A percentile compares a stretch with the other conserved stretches of the same genome.
Conservation (phyloP, 2,797 vertebrate genomes). For the Poecile montanus region DNA sequence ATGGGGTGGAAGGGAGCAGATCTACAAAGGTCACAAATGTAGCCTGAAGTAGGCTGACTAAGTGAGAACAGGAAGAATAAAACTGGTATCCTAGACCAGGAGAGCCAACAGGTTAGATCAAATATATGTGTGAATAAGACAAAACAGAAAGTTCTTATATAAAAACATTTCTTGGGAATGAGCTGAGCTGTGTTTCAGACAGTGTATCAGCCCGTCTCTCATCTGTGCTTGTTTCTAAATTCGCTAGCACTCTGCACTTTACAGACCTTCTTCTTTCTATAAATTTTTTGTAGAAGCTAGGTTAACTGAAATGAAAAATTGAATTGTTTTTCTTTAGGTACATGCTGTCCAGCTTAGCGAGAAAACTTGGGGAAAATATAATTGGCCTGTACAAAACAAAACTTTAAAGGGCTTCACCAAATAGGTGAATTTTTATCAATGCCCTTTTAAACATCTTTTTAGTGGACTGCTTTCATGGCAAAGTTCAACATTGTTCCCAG, state of each 20-base stretch:
- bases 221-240: neutral
- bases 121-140: slow-evolving; percentile 44
- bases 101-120: slow-evolving; percentile 35
- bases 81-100: neutral
- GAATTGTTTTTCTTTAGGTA: slow-evolving; percentile 8
- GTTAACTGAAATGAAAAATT: slow-evolving; percentile 34
- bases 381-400: slow-evolving; percentile 5
- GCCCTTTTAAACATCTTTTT: neutral
- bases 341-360: neutral
- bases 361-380: neutral
- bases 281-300: slow-evolving; percentile 31
- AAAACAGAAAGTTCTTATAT: slow-evolving; percentile 39
- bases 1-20: neutral
- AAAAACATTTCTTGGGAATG: neutral
- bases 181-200: slow-evolving; percentile 2
- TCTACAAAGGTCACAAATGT: neutral
- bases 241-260: slow-evolving; percentile 9
- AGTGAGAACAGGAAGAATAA: slow-evolving; percentile 51
- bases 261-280: slow-evolving; percentile 19
- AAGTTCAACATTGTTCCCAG: slow-evolving; percentile 46
- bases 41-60: neutral
- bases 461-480: neutral
- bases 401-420: neutral
- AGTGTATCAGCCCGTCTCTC: neutral
- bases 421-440: slow-evolving; percentile 9